Conservation (phyloP, 2,888 invertebrate genomes). For the Dolichopus griseipennis region DNA sequence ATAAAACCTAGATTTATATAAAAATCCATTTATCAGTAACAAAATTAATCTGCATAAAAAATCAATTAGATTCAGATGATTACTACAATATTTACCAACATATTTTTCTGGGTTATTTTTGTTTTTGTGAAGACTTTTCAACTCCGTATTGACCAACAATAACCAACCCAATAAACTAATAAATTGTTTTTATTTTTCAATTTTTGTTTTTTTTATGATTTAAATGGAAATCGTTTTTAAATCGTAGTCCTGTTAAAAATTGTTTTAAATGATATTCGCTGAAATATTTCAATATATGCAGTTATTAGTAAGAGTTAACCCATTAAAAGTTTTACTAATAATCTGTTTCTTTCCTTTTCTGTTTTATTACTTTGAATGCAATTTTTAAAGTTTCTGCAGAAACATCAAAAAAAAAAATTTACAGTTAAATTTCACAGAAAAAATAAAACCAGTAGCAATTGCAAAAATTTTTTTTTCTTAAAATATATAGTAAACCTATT, state of each 20-base stretch:
- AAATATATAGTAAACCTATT: too few relatives aligned
- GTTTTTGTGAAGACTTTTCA: neutral
- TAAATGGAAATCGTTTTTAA: neutral
- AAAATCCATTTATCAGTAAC: too few relatives aligned
- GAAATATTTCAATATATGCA: neutral
- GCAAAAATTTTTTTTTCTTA: neutral
- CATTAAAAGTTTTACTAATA: too few relatives aligned
- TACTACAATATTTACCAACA: neutral
- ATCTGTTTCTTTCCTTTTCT: too few relatives aligned
- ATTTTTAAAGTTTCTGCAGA: too few relatives aligned
- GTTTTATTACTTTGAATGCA: too few relatives aligned
- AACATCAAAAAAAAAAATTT: neutral
- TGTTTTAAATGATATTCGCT: neutral
- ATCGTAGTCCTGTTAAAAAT: neutral
- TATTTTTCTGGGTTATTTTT: neutral
- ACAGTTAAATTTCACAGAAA: neutral
- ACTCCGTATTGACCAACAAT: neutral
- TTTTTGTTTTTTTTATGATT: neutral
- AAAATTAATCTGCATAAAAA: neutral
- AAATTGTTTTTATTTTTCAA: neutral
- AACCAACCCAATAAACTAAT: neutral
- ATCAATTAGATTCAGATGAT: constrained; percentile 2
- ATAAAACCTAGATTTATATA: too few relatives aligned
- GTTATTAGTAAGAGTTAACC: too few relatives aligned
- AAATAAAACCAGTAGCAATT: neutral